Conservation (phyloP, 2,113 vertebrate species). For the sheep (Ovis aries) region ARS-UI_Ramb_v3.0 NC_056056.1:53208001-53208500, state of each 20-base stretch:
- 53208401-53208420: background rate
- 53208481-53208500: background rate
- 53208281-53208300: background rate
- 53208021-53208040: background rate
- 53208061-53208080: background rate
- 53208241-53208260: background rate
- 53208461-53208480: background rate
- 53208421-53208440: background rate
- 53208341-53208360: background rate
- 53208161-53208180: background rate
- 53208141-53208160: background rate
- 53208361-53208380: background rate
- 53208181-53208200: background rate
- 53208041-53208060: background rate
- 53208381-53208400: background rate
- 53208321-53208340: background rate
- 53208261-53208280: background rate
- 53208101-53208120: background rate
- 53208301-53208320: background rate
- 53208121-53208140: background rate
- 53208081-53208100: background rate
- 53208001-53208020: background rate
- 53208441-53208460: background rate
- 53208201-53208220: background rate
- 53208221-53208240: background rate